Evolutionary conservation across 2,113 vertebrate genomes (phyloP), one percentile per base, ranked within the genome.

Genomic region (Engraulis encrasicolus): DNA sequence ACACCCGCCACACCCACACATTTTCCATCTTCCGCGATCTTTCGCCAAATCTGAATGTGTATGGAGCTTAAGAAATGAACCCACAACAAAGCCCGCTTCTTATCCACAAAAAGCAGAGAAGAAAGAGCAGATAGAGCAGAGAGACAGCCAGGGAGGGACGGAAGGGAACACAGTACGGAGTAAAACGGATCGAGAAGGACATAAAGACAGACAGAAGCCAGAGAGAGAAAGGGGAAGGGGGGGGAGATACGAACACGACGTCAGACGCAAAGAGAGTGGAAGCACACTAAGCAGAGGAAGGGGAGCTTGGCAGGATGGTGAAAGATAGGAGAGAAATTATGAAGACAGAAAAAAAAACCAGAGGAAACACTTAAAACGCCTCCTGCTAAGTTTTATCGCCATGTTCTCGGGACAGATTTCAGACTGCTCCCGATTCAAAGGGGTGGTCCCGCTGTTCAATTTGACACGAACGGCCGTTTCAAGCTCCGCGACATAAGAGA

Each of bases 371-470:
- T 66, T 66, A 66, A 66, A 66, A 85, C 48, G 37, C 38, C 61
- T 66, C 79, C 78, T 79, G 34, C 54, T 19, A 77, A 18, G 83
- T 40, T 77, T 38, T 58, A 85, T 85, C 84, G 74, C 31, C 49
- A 50, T 50, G 71, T 83, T 86, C 31, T 15, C 23, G 58, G 74
- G 78, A 78, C 45, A 80, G n/a, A 45, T 82, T 83, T 83, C 54
- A 31, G 20, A 3, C 58, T 34, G 58, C 45, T 78, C 45, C 20
- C 74, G 78, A 74, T 74, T 40, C 40, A 86, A 86, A 81, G 40
- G 31, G 19, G 20, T 6, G 38, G 37, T 11, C 81, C 85, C 34
- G 58, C 54, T 80, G 78, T 61, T 79, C 38, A 18, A 82, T 83
- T 74, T 79, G 81, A 82, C 78, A 83, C 66, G 27, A 20, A 14